These are phyloP conservation scores for Microctenopoma lineatum DNA, from an alignment of 2,797 vertebrate genomes.

Conservation along the genomic window DNA sequence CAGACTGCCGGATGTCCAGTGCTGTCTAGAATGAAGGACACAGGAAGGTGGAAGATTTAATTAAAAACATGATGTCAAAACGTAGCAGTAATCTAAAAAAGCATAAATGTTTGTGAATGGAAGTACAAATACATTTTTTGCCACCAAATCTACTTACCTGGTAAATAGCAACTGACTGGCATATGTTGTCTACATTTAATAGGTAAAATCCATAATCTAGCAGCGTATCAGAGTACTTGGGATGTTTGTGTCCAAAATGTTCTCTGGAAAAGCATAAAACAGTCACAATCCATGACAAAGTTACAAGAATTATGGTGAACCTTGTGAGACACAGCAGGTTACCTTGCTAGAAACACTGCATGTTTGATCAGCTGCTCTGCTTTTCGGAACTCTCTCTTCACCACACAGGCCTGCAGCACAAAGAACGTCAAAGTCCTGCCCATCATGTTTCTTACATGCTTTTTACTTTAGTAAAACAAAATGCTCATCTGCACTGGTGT, in stretches of 20 bases:
- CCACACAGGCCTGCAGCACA: constrained; percentile 91
- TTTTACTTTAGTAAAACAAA: background rate
- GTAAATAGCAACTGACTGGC: constrained; percentile 98
- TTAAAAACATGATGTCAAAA: background rate
- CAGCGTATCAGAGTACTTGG: constrained; percentile 97
- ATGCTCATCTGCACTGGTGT: background rate
- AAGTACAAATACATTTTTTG: background rate
- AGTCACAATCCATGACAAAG: constrained; percentile 24
- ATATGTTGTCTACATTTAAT: constrained; percentile 99
- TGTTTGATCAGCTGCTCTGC: constrained; percentile 99
- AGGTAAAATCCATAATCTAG: constrained; percentile 99
- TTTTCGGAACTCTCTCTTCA: constrained; percentile 98
- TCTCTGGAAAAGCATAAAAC: constrained; percentile 84
- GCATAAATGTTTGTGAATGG: no score
- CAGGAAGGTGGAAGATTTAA: background rate
- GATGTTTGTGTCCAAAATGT: constrained; percentile 98
- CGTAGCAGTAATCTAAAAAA: no score
- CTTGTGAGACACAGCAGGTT: constrained; percentile 51
- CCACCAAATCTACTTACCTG: constrained; percentile 84
- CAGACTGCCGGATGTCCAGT: constrained; percentile 97
- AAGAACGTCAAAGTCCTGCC: constrained; percentile 14
- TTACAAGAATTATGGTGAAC: background rate
- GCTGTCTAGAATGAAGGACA: constrained; percentile 85
- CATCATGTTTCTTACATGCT: background rate
- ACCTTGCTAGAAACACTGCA: constrained; percentile 97